Percentiles rank a stretch among this genome's conserved stretches.
Evolutionary conservation across 1,140 invertebrate genomes (phyloP).

Genomic region (Drosophila varians): DNA sequence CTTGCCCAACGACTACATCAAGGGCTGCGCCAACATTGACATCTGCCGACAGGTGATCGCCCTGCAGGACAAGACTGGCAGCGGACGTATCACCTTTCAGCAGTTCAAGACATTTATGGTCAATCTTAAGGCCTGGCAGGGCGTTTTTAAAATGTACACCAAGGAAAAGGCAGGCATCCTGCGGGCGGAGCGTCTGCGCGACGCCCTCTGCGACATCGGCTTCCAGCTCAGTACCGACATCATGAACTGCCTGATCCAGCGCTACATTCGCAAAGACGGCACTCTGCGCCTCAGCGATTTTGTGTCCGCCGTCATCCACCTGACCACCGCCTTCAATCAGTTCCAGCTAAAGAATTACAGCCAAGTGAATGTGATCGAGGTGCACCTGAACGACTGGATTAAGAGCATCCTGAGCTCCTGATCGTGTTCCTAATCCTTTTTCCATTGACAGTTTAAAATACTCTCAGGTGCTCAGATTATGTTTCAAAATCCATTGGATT

Average conservation of each 20-base stretch:
- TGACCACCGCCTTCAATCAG: constrained; percentile 94
- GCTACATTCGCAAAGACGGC: constrained; percentile 96
- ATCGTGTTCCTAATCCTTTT: neutral
- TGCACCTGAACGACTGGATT: constrained; percentile 89
- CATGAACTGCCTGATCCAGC: constrained; percentile 91
- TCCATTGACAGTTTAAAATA: neutral
- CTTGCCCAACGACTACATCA: constrained; percentile 97
- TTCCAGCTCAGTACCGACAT: constrained; percentile 94
- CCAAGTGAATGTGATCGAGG: constrained; percentile 92
- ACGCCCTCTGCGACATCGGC: constrained; percentile 93
- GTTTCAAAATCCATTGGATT: constrained; percentile 20
- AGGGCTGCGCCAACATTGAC: constrained; percentile 96
- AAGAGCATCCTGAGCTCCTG: constrained; percentile 74
- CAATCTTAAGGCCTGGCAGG: constrained; percentile 95
- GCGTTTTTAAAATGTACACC: constrained; percentile 94
- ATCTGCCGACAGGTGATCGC: constrained; percentile 95
- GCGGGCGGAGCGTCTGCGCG: constrained; percentile 92
- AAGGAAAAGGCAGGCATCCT: constrained; percentile 96
- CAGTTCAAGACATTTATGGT: constrained; percentile 97
- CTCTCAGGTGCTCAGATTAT: constrained; percentile 28
- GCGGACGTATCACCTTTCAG: constrained; percentile 91
- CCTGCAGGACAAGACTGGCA: constrained; percentile 92
- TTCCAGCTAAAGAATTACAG: constrained; percentile 93
- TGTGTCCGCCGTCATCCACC: constrained; percentile 93
- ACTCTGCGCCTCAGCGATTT: constrained; percentile 97